phyloP scores from a whole-genome alignment of 2,113 vertebrate genomes.

The Takifugu bimaculatus region DNA sequence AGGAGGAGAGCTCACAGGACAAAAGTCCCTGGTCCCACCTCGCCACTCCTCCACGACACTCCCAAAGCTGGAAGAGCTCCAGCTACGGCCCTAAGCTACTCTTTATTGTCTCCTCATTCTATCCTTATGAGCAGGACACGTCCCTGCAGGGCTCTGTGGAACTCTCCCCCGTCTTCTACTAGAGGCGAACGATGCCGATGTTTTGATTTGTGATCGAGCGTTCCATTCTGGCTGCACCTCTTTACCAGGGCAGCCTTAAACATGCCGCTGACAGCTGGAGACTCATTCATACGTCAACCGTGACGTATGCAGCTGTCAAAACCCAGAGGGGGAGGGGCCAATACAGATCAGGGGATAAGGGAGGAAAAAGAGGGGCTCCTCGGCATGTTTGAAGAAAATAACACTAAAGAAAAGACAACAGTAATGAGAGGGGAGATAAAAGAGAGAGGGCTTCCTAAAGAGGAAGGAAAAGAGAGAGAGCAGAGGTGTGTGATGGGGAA shows the following conservation, averaged over 20 bases:
- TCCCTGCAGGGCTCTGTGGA: constrained; percentile 13
- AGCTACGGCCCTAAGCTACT: constrained; percentile 17
- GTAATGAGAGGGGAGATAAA: not conserved
- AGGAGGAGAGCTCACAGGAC: constrained; percentile 53
- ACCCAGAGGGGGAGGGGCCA: not conserved
- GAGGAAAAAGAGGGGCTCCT: not conserved
- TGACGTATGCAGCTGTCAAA: too few relatives aligned
- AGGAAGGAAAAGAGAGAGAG: not conserved
- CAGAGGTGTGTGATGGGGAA: constrained; percentile 19
- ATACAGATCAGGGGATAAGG: not conserved
- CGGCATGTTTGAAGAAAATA: constrained; percentile 64
- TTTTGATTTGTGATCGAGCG: too few relatives aligned
- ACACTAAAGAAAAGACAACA: constrained; percentile 27
- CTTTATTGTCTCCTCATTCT: constrained; percentile 18
- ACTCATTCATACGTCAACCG: too few relatives aligned
- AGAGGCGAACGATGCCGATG: too few relatives aligned
- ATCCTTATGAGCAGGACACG: constrained; percentile 2
- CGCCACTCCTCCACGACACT: constrained; percentile 56
- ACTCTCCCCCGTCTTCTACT: too few relatives aligned
- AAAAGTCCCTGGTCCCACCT: constrained; percentile 52
- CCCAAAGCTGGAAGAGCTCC: constrained; percentile 50
- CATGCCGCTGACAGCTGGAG: too few relatives aligned
- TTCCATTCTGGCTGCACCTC: too few relatives aligned
- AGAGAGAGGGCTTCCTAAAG: constrained; percentile 14
- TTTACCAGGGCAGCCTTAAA: too few relatives aligned